A percentile compares a stretch with the other conserved stretches of the same genome.
These are phyloP conservation scores for Acrossocheilus fasciatus DNA, from an alignment of 2,797 vertebrate genomes.

Conservation along the genomic window DNA sequence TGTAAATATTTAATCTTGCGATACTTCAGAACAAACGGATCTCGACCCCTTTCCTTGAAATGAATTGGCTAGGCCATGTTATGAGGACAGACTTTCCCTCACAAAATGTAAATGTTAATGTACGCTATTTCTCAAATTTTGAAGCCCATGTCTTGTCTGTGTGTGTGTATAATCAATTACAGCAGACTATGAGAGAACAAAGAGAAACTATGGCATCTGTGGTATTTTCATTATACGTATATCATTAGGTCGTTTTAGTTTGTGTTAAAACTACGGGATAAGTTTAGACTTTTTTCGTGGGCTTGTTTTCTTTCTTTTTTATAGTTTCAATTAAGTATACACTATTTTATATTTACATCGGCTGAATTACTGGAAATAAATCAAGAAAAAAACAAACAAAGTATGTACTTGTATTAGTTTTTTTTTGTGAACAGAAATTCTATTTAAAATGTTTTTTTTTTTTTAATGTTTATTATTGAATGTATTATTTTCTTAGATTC, in stretches of 20 bases:
- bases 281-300: not conserved
- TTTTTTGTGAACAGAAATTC: not conserved
- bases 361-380: not conserved
- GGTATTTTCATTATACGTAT: conserved; percentile 49
- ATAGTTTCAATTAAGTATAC: not conserved
- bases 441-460: too few relatives aligned
- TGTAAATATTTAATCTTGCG: conserved; percentile 73
- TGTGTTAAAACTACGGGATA: conserved; percentile 13
- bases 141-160: conserved; percentile 40
- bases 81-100: conserved; percentile 55
- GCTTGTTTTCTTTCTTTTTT: not conserved
- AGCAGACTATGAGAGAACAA: conserved; percentile 43
- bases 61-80: conserved; percentile 52
- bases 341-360: not conserved
- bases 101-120: conserved; percentile 62
- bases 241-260: conserved; percentile 36
- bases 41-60: conserved; percentile 60
- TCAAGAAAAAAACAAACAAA: not conserved
- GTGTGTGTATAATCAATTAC: conserved; percentile 52
- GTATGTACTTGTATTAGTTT: not conserved
- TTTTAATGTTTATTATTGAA: not conserved
- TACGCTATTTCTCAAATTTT: conserved; percentile 46
- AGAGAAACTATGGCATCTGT: conserved; percentile 41
- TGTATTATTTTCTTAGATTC: not conserved
- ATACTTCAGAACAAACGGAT: conserved; percentile 68